These are phyloP conservation scores for Ptiloglossa arizonensis DNA, from an alignment of 1,140 invertebrate genomes.

Conservation along the genomic window DNA sequence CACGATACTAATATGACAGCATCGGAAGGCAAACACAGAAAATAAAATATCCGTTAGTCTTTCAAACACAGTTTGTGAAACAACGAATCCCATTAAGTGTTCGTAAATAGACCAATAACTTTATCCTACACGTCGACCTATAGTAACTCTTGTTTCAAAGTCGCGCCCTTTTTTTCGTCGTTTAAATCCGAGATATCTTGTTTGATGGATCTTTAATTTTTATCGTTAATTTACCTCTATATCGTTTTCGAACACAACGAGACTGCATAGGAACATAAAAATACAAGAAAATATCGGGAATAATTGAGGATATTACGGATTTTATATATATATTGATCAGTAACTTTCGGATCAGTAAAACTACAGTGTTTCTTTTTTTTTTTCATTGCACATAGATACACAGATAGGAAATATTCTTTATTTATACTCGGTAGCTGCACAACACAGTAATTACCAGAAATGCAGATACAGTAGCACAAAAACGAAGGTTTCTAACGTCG, in stretches of 20 bases:
- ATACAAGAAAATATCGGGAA: not conserved
- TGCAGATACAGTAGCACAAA: slow-evolving; percentile 52
- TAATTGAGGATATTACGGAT: slow-evolving; percentile 18
- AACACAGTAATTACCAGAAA: slow-evolving; percentile 65
- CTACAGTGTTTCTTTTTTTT: slow-evolving; percentile 13
- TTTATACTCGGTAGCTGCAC: slow-evolving; percentile 64
- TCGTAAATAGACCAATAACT: slow-evolving; percentile 11
- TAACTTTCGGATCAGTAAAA: slow-evolving; percentile 27
- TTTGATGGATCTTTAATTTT: not conserved
- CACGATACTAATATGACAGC: not conserved
- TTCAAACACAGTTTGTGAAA: not conserved
- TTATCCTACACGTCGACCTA: not conserved
- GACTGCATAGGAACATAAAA: not conserved
- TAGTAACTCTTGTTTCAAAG: not conserved
- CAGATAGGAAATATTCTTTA: slow-evolving; percentile 66
- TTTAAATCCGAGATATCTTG: not conserved
- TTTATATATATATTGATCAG: not conserved
- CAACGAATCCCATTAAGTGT: not conserved
- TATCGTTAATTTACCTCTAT: too few relatives aligned
- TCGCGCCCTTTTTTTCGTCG: not conserved
- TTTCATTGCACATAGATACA: slow-evolving; percentile 65
- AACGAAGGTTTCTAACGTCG: slow-evolving; percentile 31
- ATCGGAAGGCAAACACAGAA: not conserved
- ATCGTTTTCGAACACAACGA: not conserved
- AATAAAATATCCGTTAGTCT: not conserved